Base-by-base conservation (phyloP, 1,140 invertebrate species). In the Diprion similis region DNA sequence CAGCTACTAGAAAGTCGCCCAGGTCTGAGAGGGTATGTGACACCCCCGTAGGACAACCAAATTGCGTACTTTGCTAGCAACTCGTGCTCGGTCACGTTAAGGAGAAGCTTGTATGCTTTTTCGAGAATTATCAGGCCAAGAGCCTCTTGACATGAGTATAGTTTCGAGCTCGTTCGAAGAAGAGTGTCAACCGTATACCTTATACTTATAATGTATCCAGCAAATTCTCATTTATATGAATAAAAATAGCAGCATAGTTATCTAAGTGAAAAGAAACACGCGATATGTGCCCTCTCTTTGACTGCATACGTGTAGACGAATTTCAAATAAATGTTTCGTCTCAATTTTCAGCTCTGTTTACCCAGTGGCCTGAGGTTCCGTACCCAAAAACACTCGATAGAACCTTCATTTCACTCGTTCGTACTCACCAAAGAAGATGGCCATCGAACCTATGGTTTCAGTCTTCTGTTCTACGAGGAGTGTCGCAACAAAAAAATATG, bases 391-490 rank as follows among this genome's bases (percentile, higher is more conserved):
- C 95, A 98, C 86, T 92, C 92, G 67, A 91, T 96, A 75, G 93
- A 95, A 77, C 94, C 97, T 15, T 92, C 91, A 77, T 99, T 99
- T 90, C 98, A 99, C 87, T 96, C 97, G 68, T 99, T 99, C 90
- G 92, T 99, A 10, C 96, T 99, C 66, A 99, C 98, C 18, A 92
- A 94, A 81, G 97, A 99, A 90, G 97, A 99, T 92, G 98, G 98
- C 66, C 94, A 94, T 75, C 90, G 97, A 78, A 94, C 93, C 70
- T 98, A 97, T 90, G 98, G 98, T 59, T 97, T 97, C 83, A 96
- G 96, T 79, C 91, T 97, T 73, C 93, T 97, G 13, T 99, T 99
- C 87, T 99, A 95, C 89, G 98, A 99, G 89, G 95, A 98, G 89
- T 96, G 98, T 77, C 92, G 92, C 69, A 97, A 97, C 85, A 90